These are phyloP conservation scores for Brachionus rubens DNA, from an alignment of 1,140 invertebrate genomes.

Conservation along the genomic window DNA sequence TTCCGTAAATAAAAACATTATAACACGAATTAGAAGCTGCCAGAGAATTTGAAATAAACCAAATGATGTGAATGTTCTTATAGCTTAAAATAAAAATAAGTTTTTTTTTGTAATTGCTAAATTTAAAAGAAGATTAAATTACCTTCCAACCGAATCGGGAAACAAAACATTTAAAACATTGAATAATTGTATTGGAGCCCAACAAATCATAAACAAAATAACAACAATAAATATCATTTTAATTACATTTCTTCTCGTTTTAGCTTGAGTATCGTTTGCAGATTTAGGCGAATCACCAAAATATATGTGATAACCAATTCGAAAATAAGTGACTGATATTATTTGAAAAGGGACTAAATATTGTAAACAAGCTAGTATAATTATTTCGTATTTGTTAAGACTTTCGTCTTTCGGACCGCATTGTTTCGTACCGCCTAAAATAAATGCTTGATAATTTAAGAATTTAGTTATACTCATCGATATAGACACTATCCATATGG, in stretches of 20 bases:
- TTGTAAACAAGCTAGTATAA: neutral
- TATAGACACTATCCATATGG: slow-evolving; percentile 68
- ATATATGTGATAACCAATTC: slow-evolving; percentile 27
- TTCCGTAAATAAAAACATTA: slow-evolving; percentile 80
- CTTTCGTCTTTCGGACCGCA: neutral
- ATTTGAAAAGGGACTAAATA: slow-evolving; percentile 40
- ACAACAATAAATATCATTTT: slow-evolving; percentile 62
- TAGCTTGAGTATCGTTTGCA: neutral
- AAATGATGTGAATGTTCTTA: slow-evolving; percentile 59
- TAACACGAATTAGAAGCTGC: slow-evolving; percentile 82
- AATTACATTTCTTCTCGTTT: slow-evolving; percentile 48
- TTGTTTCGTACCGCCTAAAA: neutral
- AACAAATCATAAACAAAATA: slow-evolving; percentile 60
- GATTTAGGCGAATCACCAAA: slow-evolving; percentile 1
- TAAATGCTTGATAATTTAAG: neutral
- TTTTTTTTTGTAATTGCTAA: neutral
- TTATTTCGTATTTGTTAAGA: slow-evolving; percentile 19
- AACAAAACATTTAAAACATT: slow-evolving; percentile 48
- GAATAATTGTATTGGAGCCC: slow-evolving; percentile 60
- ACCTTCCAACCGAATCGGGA: neutral
- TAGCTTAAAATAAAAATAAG: slow-evolving; percentile 51
- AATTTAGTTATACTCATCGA: slow-evolving; percentile 66
- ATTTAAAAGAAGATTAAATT: neutral
- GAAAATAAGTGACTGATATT: slow-evolving; percentile 2
- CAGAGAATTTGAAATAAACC: slow-evolving; percentile 76